Conservation (phyloP, 92 coral and sea anemone genomes). For the Paramuricea clavata region DNA sequence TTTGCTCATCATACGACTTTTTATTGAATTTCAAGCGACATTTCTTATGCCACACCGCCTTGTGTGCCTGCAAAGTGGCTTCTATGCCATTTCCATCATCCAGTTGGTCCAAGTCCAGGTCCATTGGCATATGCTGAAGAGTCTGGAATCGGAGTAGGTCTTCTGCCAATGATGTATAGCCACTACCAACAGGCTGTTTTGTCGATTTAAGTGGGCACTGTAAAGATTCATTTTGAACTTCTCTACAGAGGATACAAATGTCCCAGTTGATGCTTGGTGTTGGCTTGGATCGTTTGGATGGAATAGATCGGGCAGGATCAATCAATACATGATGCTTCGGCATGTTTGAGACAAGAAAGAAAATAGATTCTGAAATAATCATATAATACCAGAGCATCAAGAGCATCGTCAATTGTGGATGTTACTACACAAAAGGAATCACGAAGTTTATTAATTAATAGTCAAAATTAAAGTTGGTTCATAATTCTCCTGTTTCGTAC, state of each 20-base stretch:
- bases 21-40: too few relatives aligned
- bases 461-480: not conserved
- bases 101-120: conserved; percentile 5
- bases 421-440: too few relatives aligned
- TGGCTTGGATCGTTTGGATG: conserved; percentile 34
- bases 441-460: not conserved
- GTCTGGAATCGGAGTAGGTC: conserved; percentile 18
- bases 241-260: conserved; percentile 64
- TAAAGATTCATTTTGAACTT: conserved; percentile 42
- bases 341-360: conserved; percentile 20
- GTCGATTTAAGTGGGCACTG: conserved; percentile 49
- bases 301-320: conserved; percentile 25
- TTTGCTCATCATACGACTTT: conserved; percentile 41
- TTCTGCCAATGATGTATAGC: conserved; percentile 43
- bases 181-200: conserved; percentile 38
- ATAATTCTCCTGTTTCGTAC: not conserved
- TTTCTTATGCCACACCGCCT: conserved; percentile 45
- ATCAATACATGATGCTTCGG: conserved; percentile 30
- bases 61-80: conserved; percentile 41
- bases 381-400: too few relatives aligned
- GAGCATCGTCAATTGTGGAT: conserved; percentile 8
- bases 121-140: conserved; percentile 37
- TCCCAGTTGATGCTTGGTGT: conserved; percentile 58
- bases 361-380: conserved; percentile 19
- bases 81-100: conserved; percentile 50